Evolutionary conservation across 2,888 invertebrate genomes (phyloP).

Genomic region (Limnephilus lunatus): DNA sequence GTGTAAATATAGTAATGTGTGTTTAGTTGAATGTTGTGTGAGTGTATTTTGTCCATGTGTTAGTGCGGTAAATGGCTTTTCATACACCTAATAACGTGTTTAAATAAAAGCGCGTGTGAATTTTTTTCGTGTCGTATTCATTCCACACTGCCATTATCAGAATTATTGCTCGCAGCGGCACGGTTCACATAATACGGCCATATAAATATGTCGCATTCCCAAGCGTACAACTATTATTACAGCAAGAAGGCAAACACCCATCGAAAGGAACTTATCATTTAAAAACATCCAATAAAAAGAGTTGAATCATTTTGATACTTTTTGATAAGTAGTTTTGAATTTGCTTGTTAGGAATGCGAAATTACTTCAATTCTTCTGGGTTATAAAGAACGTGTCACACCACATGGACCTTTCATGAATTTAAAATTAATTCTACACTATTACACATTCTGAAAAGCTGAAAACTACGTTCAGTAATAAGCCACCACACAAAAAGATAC

Average conservation of each 20-base stretch:
- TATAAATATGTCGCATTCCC: constrained; percentile 11
- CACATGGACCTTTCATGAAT: constrained; percentile 18
- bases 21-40: not conserved
- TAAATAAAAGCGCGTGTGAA: constrained; percentile 6
- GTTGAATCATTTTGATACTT: not conserved
- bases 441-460: not conserved
- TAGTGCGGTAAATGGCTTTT: not conserved
- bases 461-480: not conserved
- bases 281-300: not conserved
- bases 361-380: not conserved
- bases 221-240: not conserved
- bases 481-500: not conserved
- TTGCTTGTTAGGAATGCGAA: not conserved
- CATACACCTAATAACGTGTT: not conserved
- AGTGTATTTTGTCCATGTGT: not conserved
- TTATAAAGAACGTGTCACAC: constrained; percentile 14
- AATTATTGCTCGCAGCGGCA: constrained; percentile 16
- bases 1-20: not conserved
- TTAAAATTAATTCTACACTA: constrained; percentile 26
- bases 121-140: constrained; percentile 23
- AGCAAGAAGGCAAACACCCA: not conserved
- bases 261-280: not conserved
- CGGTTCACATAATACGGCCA: constrained; percentile 28
- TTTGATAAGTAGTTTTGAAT: not conserved
- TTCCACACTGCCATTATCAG: constrained; percentile 21